These are phyloP conservation scores for Chloroclysta siterata DNA, from an alignment of 2,888 invertebrate species.

Conservation along the genomic window DNA sequence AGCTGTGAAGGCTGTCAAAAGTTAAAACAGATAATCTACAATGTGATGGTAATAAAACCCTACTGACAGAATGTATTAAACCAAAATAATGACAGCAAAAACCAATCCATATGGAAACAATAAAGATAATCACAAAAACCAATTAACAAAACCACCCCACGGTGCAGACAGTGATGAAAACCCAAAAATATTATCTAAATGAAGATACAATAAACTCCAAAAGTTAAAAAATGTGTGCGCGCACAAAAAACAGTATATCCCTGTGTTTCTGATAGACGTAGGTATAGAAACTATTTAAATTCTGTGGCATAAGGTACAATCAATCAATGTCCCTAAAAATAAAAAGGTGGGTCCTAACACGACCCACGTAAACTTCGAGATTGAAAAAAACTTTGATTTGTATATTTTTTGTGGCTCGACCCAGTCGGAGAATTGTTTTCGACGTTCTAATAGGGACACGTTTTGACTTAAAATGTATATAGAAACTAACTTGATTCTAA, in stretches of 20 bases:
- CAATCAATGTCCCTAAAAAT: conserved; percentile 83
- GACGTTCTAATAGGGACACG: conserved; percentile 64
- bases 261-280: conserved; percentile 74
- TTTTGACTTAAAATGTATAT: conserved; percentile 39
- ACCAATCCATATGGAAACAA: conserved; percentile 29
- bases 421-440: conserved; percentile 67
- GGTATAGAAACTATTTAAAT: conserved; percentile 19
- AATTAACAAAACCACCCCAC: conserved; percentile 43
- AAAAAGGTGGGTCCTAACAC: conserved; percentile 73
- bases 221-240: conserved; percentile 55
- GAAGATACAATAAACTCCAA: conserved; percentile 77
- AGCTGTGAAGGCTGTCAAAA: no score
- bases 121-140: conserved; percentile 38
- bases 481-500: background rate
- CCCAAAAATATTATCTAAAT: conserved; percentile 66
- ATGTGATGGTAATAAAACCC: background rate
- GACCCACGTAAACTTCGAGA: conserved; percentile 80
- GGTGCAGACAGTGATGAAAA: conserved; percentile 44
- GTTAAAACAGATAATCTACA: background rate
- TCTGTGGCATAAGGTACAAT: conserved; percentile 73
- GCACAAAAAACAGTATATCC: conserved; percentile 76
- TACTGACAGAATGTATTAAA: conserved; percentile 22
- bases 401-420: conserved; percentile 61
- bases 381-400: conserved; percentile 72
- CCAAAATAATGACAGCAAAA: conserved; percentile 13